phyloP scores from a whole-genome alignment of 2,113 vertebrate species.

The Trematocara stigmaticum region DNA sequence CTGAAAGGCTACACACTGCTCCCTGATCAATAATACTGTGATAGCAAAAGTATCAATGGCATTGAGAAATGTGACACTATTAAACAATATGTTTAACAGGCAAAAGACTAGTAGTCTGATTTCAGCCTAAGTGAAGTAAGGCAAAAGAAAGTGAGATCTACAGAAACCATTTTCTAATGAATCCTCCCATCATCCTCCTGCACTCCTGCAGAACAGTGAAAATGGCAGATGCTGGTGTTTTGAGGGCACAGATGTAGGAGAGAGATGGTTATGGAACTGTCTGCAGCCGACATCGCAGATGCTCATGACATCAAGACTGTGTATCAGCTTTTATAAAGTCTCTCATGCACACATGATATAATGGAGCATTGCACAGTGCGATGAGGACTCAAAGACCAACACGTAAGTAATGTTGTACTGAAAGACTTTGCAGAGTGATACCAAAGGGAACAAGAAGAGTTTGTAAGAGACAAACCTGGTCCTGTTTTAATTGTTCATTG shows the following conservation, averaged over 20 bases:
- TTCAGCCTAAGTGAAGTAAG: not conserved
- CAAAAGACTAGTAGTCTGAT: not conserved
- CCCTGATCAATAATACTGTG: not conserved
- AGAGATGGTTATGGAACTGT: not conserved
- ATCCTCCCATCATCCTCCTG: not conserved
- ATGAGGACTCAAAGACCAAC: not conserved
- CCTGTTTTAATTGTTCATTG: not conserved
- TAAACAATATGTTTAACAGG: not conserved
- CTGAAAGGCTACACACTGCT: not conserved
- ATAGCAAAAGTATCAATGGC: not conserved
- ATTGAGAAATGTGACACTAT: not conserved
- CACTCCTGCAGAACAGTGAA: not conserved
- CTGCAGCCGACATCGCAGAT: not conserved
- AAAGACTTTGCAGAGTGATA: not conserved
- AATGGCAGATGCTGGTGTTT: not conserved
- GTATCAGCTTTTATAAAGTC: not conserved
- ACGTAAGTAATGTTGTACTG: not conserved
- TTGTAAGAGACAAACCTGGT: not conserved
- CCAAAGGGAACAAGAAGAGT: not conserved
- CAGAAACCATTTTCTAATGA: not conserved
- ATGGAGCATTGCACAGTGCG: not conserved
- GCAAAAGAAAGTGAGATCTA: not conserved
- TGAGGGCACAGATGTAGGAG: not conserved
- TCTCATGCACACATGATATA: not conserved
- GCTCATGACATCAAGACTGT: not conserved